These are phyloP conservation scores for Lucilia sericata DNA, from an alignment of 1,140 invertebrate genomes.

Conservation along the genomic window DNA sequence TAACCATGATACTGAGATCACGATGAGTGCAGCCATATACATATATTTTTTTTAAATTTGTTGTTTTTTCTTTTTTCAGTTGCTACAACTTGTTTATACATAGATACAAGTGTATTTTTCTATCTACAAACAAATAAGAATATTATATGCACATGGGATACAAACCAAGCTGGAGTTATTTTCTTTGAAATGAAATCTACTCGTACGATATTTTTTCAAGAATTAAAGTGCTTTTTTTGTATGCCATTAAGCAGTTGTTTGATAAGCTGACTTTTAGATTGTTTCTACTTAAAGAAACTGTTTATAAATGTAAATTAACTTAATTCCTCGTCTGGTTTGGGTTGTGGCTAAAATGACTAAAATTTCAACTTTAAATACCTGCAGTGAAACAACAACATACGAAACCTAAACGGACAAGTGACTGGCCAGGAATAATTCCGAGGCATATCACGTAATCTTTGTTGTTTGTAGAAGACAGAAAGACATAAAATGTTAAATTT, in stretches of 20 bases:
- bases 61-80: not conserved
- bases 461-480: constrained; percentile 33
- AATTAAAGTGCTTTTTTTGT: not conserved
- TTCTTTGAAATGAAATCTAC: no score
- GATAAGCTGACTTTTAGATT: not conserved
- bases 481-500: constrained; percentile 64
- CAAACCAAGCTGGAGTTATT: not conserved
- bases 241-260: constrained; percentile 4
- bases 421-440: constrained; percentile 31
- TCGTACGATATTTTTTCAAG: no score
- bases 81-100: not conserved
- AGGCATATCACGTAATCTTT: constrained; percentile 47
- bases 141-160: not conserved
- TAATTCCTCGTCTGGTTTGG: not conserved
- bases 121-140: no score
- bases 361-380: not conserved
- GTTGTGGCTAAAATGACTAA: not conserved
- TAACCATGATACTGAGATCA: not conserved
- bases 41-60: no score
- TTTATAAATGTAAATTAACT: constrained; percentile 15
- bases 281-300: not conserved
- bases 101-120: not conserved
- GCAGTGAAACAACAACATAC: not conserved
- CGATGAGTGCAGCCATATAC: not conserved
- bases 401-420: not conserved